A percentile compares a stretch with the other conserved stretches of the same genome.
These are phyloP conservation scores for Melanophora roralis DNA, from an alignment of 2,888 invertebrate species.

Conservation along the genomic window DNA sequence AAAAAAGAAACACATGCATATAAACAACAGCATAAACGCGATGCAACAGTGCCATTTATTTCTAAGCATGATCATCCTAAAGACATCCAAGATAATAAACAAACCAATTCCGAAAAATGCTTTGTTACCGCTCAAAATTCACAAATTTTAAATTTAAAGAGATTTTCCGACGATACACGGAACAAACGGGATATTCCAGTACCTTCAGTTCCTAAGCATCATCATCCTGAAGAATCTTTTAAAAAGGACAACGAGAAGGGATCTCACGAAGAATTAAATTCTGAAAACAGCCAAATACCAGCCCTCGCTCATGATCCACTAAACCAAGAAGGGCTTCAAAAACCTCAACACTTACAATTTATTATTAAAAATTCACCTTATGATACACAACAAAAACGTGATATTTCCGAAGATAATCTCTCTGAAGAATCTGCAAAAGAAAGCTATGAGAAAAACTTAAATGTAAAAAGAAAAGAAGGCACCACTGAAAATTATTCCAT, in stretches of 20 bases:
- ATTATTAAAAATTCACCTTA: neutral
- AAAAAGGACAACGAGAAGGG: constrained; percentile 16
- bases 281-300: too few relatives aligned
- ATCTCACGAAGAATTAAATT: constrained; percentile 21
- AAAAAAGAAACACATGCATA: too few relatives aligned
- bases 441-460: neutral
- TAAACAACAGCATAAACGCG: constrained; percentile 67
- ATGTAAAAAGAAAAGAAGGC: neutral
- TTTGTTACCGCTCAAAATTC: too few relatives aligned
- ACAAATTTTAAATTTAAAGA: too few relatives aligned
- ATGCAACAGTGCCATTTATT: constrained; percentile 73
- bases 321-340: neutral
- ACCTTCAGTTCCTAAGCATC: constrained; percentile 68
- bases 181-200: constrained; percentile 73
- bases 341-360: constrained; percentile 31
- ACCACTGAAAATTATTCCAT: neutral
- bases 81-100: neutral
- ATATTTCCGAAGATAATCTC: constrained; percentile 67
- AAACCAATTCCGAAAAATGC: neutral
- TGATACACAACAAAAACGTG: constrained; percentile 63
- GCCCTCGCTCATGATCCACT: too few relatives aligned
- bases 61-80: constrained; percentile 62
- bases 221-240: constrained; percentile 61
- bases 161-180: neutral
- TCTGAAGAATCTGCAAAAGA: constrained; percentile 59